Percentiles rank a stretch among this genome's conserved stretches.
Evolutionary conservation across 2,888 invertebrate genomes (phyloP).

Genomic region (Ectemnius cavifrons): DNA sequence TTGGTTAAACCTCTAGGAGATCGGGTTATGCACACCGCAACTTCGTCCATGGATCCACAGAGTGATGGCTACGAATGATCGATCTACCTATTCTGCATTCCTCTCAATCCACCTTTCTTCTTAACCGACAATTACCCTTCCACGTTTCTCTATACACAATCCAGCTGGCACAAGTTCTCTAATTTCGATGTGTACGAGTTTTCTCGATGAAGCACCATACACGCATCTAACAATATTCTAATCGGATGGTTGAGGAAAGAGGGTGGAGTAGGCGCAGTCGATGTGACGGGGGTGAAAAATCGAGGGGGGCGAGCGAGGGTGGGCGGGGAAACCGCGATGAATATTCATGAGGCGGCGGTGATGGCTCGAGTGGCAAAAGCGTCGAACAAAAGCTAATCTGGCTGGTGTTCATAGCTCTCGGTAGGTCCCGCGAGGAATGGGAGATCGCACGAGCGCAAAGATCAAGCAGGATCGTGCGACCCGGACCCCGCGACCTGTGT

Average conservation of each 20-base stretch:
- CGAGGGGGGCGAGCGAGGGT: not conserved
- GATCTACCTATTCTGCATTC: conserved; percentile 22
- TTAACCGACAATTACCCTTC: too few species aligned
- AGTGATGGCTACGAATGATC: conserved; percentile 62
- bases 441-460: conserved; percentile 77
- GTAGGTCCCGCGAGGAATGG: conserved; percentile 64
- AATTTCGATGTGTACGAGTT: too few species aligned
- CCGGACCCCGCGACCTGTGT: conserved; percentile 76
- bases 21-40: conserved; percentile 66
- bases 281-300: not conserved
- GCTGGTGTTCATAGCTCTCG: conserved; percentile 54
- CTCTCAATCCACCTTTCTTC: not conserved
- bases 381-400: conserved; percentile 49
- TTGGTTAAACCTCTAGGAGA: conserved; percentile 62
- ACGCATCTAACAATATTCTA: not conserved
- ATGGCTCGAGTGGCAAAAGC: conserved; percentile 8
- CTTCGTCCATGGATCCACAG: conserved; percentile 58
- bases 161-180: too few species aligned
- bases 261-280: not conserved
- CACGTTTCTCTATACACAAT: too few species aligned
- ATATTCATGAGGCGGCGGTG: conserved; percentile 6
- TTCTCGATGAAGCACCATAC: not conserved
- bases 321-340: not conserved
- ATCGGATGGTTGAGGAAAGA: not conserved
- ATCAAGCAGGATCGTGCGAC: conserved; percentile 78